phyloP scores from a whole-genome alignment of 2,113 vertebrate species.

The Pseudopipra pipra region DNA sequence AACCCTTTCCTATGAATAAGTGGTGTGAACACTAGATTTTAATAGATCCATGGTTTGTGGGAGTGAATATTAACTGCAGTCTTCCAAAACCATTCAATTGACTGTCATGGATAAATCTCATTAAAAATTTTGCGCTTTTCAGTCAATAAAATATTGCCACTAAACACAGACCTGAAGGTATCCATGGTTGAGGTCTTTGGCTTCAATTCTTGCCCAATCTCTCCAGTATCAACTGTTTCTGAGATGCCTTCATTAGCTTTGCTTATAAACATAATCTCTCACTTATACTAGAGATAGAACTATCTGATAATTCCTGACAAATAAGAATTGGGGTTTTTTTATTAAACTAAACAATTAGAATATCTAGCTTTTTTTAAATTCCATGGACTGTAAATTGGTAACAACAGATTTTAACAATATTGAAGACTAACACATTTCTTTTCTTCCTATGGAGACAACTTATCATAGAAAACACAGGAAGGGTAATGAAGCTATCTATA shows the following conservation, averaged over 20 bases:
- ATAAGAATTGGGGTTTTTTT: background rate
- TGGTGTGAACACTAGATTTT: background rate
- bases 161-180: background rate
- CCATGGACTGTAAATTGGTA: background rate
- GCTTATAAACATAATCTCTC: background rate
- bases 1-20: background rate
- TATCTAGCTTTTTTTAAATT: background rate
- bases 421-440: background rate
- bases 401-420: background rate
- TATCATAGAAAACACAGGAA: background rate
- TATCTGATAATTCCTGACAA: background rate
- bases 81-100: background rate
- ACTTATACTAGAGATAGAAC: background rate
- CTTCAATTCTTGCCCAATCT: background rate
- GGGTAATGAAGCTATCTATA: background rate
- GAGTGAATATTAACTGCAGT: background rate
- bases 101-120: background rate
- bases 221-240: background rate
- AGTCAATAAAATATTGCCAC: background rate
- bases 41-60: background rate
- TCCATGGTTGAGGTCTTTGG: accelerated
- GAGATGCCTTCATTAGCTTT: background rate
- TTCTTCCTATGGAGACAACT: background rate
- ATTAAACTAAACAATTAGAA: background rate
- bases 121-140: background rate